These are phyloP conservation scores for Temnothorax rugatulus DNA, from an alignment of 2,888 invertebrate genomes.

Conservation along the genomic window DNA sequence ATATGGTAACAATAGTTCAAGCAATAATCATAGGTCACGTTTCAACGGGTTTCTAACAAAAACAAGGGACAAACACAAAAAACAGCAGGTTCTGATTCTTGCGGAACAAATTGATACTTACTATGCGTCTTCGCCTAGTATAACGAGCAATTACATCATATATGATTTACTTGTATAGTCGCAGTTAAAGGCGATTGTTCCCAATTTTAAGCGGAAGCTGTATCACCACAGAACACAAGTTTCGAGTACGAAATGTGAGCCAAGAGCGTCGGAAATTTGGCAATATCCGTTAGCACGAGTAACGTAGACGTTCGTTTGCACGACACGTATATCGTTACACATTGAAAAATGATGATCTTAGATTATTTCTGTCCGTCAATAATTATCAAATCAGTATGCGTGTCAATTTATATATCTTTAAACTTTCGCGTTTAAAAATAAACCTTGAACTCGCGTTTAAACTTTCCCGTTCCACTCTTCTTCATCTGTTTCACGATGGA, in stretches of 20 bases:
- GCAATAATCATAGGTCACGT: neutral
- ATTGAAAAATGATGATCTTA: neutral
- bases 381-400: neutral
- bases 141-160: neutral
- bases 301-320: neutral
- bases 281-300: slow-evolving; percentile 3
- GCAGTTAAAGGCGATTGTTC: neutral
- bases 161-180: neutral
- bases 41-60: neutral
- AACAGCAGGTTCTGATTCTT: neutral
- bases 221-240: neutral
- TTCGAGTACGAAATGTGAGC: neutral
- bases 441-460: neutral
- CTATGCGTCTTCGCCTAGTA: neutral
- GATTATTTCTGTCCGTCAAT: neutral
- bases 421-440: neutral
- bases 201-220: neutral
- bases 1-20: neutral
- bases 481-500: neutral
- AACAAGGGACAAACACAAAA: neutral
- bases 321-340: neutral
- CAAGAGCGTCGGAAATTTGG: neutral
- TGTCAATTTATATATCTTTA: neutral
- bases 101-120: slow-evolving; percentile 17
- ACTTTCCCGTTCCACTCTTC: neutral